A percentile compares a stretch with the other conserved stretches of the same genome.
Evolutionary conservation across 2,797 vertebrate species (phyloP).

Genomic region (Novumbra hubbsi): DNA sequence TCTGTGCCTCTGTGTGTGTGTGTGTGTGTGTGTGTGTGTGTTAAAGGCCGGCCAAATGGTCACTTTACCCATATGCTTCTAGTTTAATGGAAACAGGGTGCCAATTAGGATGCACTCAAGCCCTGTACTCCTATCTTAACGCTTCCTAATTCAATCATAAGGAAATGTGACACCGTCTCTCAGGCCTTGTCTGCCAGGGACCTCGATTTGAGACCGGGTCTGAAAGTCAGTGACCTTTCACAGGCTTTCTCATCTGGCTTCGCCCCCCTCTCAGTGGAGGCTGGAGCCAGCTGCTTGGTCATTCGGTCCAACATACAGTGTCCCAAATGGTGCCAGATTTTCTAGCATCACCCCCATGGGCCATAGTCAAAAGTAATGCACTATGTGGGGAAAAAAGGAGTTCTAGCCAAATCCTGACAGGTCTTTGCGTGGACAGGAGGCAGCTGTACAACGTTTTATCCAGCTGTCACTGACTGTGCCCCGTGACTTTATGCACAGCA

Average conservation of each 20-base stretch:
- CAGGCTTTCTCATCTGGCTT: constrained; percentile 51
- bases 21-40: constrained; percentile 11
- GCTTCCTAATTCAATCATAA: constrained; percentile 57
- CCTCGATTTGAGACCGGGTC: constrained; percentile 44
- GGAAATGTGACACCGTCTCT: constrained; percentile 41
- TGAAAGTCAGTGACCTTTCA: constrained; percentile 60
- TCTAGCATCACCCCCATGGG: background rate
- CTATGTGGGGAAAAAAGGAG: background rate
- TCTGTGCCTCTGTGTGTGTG: background rate
- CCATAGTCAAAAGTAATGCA: background rate
- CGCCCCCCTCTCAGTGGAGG: constrained; percentile 35
- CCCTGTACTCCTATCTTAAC: constrained; percentile 43
- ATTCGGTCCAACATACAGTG: constrained; percentile 32
- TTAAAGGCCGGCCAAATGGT: constrained; percentile 2
- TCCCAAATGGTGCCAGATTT: background rate
- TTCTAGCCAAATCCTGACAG: constrained; percentile 36
- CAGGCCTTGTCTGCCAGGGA: constrained; percentile 36
- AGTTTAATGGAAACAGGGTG: no score
- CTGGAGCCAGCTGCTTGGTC: constrained; percentile 57
- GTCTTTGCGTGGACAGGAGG: constrained; percentile 20
- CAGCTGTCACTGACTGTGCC: constrained; percentile 4
- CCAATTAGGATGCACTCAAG: no score
- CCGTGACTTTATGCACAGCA: constrained; percentile 12
- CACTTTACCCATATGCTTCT: no score
- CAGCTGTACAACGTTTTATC: constrained; percentile 32